Percentiles rank a stretch among this genome's conserved stretches.
Evolutionary conservation across 2,113 vertebrate genomes (phyloP).

Genomic region (Strix aluco): DNA sequence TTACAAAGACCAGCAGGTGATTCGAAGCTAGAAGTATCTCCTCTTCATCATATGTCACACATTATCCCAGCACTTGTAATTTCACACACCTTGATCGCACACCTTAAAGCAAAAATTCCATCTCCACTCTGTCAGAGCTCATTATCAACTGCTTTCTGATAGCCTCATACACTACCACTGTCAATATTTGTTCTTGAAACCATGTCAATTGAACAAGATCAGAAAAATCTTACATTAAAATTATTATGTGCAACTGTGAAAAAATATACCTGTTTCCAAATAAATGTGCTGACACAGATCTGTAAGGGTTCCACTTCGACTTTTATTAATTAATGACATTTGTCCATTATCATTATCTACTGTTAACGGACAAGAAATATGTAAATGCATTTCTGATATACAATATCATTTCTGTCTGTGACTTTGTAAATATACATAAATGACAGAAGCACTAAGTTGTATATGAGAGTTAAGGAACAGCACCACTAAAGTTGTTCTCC

Average conservation of each 20-base stretch:
- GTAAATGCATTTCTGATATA: background rate
- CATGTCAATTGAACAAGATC: background rate
- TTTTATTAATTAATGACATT: background rate
- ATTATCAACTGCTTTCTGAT: background rate
- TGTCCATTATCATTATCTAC: background rate
- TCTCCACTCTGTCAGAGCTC: constrained; percentile 3
- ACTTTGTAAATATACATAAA: background rate
- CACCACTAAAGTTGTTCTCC: background rate
- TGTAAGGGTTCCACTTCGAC: background rate
- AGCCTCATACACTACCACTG: background rate
- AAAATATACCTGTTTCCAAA: background rate
- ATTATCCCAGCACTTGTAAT: constrained; percentile 8
- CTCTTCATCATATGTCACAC: background rate
- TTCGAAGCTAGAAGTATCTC: background rate
- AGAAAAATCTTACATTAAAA: constrained; percentile 12
- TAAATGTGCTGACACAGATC: background rate
- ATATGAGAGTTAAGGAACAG: background rate
- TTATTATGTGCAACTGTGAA: background rate
- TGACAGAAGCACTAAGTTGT: background rate
- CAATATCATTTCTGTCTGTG: background rate
- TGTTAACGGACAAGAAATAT: background rate
- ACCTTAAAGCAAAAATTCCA: background rate
- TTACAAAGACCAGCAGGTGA: background rate
- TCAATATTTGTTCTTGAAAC: background rate
- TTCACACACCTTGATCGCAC: background rate